Base-by-base conservation (phyloP, 2,797 vertebrate species). In the Hydrocynus forskahlii region DNA sequence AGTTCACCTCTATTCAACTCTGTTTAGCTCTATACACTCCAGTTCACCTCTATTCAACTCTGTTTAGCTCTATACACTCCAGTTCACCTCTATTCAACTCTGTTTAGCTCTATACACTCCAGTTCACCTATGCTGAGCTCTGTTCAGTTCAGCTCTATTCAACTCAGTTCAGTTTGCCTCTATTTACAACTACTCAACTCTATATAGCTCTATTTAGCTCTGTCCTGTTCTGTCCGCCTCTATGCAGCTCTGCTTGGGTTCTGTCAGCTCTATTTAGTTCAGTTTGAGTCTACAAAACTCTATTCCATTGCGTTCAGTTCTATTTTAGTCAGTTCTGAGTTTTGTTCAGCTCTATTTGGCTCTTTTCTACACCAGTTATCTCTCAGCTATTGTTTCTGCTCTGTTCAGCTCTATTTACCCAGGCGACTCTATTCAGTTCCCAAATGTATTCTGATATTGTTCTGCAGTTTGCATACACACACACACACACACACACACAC, bases 391-490 rank as follows among this genome's bases (percentile, higher is more conserved):
- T 55, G 0, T 55, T 16, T 19, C 54, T 6, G 17, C 5, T 55
- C 16, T 55, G 5, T 55, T 17, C 54, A 55, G 16, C 16, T 19
- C 54, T 6, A 10, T 6, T 55, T 4, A 55, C 1, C 5, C 9
- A 4, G 3, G 13, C 12, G 0, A 14, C 6, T 52, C 13, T 2
- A 14, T 16, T 52, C 5, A 52, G 3, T 5, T 52, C 50, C 6
- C 50, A 16, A 13, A 14, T 52, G 16, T 2, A 52, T 52, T 52
- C 12, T 52, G 50, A 25, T 60, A n/a, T 21, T 57, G 5, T 19
- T n/a, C 19, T 25, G 7, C 57, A 60, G n/a, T 23, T 60, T 55
- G 17, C 54, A 78, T 19, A 71, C 67, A 79, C 67, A 79, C 77
- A 72, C 69, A 29, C 69, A 52, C 69, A 25, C 69, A 72, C 69